These are phyloP conservation scores for Odobenus rosmarus DNA, from an alignment of 2,113 vertebrate genomes.

Conservation along the genomic window DNA sequence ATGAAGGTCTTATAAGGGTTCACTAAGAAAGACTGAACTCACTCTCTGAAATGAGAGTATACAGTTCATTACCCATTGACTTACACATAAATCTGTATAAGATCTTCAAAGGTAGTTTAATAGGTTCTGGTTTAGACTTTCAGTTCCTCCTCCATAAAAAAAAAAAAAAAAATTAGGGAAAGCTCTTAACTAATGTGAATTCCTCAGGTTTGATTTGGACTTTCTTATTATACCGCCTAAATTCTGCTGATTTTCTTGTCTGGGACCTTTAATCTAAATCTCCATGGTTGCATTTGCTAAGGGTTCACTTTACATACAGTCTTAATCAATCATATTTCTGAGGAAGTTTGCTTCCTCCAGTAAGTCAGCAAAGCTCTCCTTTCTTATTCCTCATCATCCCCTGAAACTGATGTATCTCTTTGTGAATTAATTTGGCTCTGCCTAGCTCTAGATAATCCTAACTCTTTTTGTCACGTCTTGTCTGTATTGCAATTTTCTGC, in stretches of 20 bases:
- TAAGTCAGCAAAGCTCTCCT: neutral
- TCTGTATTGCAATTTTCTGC: constrained; percentile 8
- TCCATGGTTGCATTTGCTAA: constrained; percentile 25
- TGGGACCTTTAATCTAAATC: constrained; percentile 6
- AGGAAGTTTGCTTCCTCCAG: constrained; percentile 50
- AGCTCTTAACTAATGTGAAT: neutral
- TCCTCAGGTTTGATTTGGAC: neutral
- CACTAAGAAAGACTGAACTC: constrained; percentile 4
- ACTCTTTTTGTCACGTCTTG: neutral
- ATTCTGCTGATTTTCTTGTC: neutral
- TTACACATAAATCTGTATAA: neutral
- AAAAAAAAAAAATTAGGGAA: neutral
- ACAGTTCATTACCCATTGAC: neutral
- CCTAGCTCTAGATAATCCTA: constrained; percentile 4
- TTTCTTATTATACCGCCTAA: neutral
- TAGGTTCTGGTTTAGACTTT: constrained; percentile 41
- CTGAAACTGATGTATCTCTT: constrained; percentile 21
- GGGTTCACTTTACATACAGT: constrained; percentile 49
- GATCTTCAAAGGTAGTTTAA: neutral
- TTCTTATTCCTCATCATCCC: constrained; percentile 4
- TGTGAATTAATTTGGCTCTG: constrained; percentile 26
- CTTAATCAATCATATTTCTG: constrained; percentile 44
- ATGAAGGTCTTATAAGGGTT: constrained; percentile 36
- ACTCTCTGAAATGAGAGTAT: constrained; percentile 31
- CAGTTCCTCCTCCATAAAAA: constrained; percentile 3